Base-by-base conservation (phyloP, 2,113 vertebrate genomes). In the Indri indri region DNA sequence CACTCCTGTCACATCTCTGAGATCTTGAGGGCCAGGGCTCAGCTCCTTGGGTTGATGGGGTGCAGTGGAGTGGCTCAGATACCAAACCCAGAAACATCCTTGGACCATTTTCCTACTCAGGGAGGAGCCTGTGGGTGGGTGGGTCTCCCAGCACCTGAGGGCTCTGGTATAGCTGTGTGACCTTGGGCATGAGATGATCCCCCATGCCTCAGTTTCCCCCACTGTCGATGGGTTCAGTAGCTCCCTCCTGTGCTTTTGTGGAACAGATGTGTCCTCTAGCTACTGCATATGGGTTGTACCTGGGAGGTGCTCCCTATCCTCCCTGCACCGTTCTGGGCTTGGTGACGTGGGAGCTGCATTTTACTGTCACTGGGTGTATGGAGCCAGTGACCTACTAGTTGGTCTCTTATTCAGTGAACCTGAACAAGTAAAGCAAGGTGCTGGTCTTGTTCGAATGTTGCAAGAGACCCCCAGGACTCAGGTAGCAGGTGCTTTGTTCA, bases 281-380 rank as follows among this genome's bases (percentile, higher is more conserved):
- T 83, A 34, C 50, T 14, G 25, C 17, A 14, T 10, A 8, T 14
- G 17, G 79, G 25, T 47, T 25, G 4, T n/a, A 27, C 40, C 25
- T 76, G 68, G 32, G 37, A 47, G 47, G 66, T 22, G 1, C n/a
- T 79, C 76, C n/a, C 30, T 9, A 1, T 59, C 40, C 50, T n/a
- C 23, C 17, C 32, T 4, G 17, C 4, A 0, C 8, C 1, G 6
- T 42, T 42, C 76, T 12, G 52, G 59, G 8, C 50, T 47, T 40
- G 14, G 37, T 18, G 57, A 27, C 1, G 2, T 13, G 59, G 47
- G 54, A 22, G 6, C 57, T 1, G 10, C 16, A 16, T 50, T 10
- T 13, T n/a, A 5, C 25, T 2, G 9, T 57, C 61, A 27, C 8
- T 9, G 32, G 50, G 4, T 57, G 23, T 25, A 8, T 12, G 25